These are phyloP conservation scores for Lepidonotus clava DNA, from an alignment of 2,888 invertebrate genomes.

Conservation along the genomic window DNA sequence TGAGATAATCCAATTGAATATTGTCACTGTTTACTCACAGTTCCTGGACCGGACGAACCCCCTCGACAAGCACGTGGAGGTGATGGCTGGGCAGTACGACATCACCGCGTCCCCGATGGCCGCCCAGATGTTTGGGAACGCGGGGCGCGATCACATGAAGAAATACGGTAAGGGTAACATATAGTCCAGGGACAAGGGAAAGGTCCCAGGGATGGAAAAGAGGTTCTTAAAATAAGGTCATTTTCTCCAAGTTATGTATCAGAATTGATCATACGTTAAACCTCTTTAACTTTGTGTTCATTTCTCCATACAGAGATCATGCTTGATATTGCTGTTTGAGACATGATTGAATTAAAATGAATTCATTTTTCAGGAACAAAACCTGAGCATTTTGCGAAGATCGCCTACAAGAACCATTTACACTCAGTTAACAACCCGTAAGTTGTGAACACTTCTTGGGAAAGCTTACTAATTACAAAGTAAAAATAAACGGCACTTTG, in stretches of 20 bases:
- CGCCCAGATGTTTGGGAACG: constrained; percentile 97
- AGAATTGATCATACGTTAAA: too few species aligned
- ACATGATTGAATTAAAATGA: too few species aligned
- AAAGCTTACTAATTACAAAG: too few species aligned
- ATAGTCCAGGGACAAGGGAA: too few species aligned
- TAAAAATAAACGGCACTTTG: too few species aligned
- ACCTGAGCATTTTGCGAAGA: constrained; percentile 96
- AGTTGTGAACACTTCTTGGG: constrained; percentile 75
- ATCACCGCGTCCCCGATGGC: constrained; percentile 92
- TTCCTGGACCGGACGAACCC: constrained; percentile 78
- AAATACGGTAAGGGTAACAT: constrained; percentile 89
- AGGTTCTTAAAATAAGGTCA: too few species aligned
- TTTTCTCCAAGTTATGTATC: too few species aligned
- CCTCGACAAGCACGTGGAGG: constrained; percentile 91
- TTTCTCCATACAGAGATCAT: too few species aligned
- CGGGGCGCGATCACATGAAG: constrained; percentile 96
- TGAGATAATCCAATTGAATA: too few species aligned
- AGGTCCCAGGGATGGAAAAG: too few species aligned
- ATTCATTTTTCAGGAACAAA: constrained; percentile 85
- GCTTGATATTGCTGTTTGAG: too few species aligned
- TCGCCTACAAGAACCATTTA: constrained; percentile 98
- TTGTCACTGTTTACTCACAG: constrained; percentile 78
- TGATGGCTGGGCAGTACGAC: constrained; percentile 91
- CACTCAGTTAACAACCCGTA: constrained; percentile 97
- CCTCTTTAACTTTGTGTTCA: too few species aligned